These are phyloP conservation scores for Antheraea pernyi DNA, from an alignment of 1,140 invertebrate genomes.

Conservation along the genomic window DNA sequence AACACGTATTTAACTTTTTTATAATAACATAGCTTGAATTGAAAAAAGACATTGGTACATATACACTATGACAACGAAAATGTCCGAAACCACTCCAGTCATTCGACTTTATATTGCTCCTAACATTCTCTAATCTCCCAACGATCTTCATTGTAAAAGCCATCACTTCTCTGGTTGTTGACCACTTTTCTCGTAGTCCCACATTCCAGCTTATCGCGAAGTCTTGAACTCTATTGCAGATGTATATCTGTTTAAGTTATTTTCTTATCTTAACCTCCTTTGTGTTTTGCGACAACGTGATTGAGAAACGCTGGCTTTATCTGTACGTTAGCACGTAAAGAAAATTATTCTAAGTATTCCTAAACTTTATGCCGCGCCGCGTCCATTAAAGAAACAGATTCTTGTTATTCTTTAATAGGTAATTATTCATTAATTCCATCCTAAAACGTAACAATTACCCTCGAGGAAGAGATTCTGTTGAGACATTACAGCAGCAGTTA, in stretches of 20 bases:
- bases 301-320: background rate
- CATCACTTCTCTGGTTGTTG: too few relatives aligned
- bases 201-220: background rate
- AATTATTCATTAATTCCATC: conserved; percentile 67
- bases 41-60: too few relatives aligned
- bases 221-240: background rate
- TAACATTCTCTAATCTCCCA: too few relatives aligned
- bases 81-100: too few relatives aligned
- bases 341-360: background rate
- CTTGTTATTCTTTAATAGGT: conserved; percentile 38
- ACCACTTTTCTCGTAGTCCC: background rate
- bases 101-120: too few relatives aligned
- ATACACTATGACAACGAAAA: too few relatives aligned
- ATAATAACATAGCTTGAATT: too few relatives aligned
- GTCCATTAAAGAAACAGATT: background rate
- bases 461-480: conserved; percentile 64
- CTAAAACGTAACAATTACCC: conserved; percentile 64
- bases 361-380: background rate
- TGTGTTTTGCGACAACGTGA: background rate
- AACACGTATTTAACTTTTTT: too few relatives aligned
- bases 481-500: conserved; percentile 65
- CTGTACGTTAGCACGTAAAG: background rate
- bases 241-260: too few relatives aligned
- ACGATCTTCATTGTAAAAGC: too few relatives aligned
- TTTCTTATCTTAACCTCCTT: too few relatives aligned